Base-by-base conservation (phyloP, 2,797 vertebrate species). In the Sciaenops ocellatus region DNA sequence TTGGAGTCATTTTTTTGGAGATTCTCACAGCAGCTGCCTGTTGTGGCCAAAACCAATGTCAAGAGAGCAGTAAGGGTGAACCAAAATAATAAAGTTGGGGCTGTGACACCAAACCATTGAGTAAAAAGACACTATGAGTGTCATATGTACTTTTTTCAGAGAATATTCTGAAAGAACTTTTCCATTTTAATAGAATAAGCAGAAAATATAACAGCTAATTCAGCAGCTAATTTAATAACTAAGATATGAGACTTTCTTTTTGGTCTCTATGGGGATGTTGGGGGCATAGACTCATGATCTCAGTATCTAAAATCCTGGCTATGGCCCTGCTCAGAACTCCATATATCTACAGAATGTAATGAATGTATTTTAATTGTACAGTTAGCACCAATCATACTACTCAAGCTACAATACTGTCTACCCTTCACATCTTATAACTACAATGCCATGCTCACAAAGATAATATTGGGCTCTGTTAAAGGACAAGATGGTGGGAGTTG, bases 361-460 rank as follows among this genome's bases (percentile, higher is more conserved):
- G 2, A 26, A 64, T 55, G 9, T 10, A 48, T 54, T 52, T 30
- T 52, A 57, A 7, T 28, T 42, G 60, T 46, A 20, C 16, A n/a
- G 13, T 59, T 51, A 26, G 20, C 28, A 59, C 16, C 34, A 41
- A 44, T 61, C 26, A 63, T 61, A 26, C 16, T 28, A 11, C 18
- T 66, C 38, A 51, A 68, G 30, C 44, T 62, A 44, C 3, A 69
- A 72, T 44, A 3, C 30, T 6, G 30, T 30, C 30, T 48, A 44
- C 5, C 61, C 26, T 60, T 59, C 44, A 80, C 9, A 59, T 66
- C 18, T 66, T 62, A 38, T 46, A 28, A 55, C 38, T 20, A 4
- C 20, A 6, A 17, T 34, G 26, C 4, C 34, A 56, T 60, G 22
- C 16, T 46, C n/a, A 48, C 5, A 41, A 30, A 50, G 26, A 57